phyloP scores from a whole-genome alignment of 2,888 invertebrate genomes.

The Brassicogethes aeneus region DNA sequence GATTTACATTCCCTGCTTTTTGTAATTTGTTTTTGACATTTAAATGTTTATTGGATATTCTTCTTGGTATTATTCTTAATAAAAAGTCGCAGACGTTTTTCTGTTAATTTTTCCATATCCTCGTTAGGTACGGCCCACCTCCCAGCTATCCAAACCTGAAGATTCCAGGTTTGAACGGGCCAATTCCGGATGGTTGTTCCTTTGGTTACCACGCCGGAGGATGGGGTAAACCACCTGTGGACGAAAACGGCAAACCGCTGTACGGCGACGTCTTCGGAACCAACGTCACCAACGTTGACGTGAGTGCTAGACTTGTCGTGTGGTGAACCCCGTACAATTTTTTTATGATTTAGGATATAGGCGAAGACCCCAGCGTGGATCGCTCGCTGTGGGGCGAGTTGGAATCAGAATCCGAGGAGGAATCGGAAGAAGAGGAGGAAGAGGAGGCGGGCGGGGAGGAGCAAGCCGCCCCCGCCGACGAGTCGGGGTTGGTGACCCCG shows the following conservation, averaged over 20 bases:
- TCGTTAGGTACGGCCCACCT: constrained; percentile 92
- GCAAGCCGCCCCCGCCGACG: constrained; percentile 48
- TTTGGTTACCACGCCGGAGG: constrained; percentile 99
- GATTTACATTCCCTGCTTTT: no score
- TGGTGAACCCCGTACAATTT: no score
- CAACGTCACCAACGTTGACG: constrained; percentile 61
- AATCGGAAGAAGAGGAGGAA: constrained; percentile 59
- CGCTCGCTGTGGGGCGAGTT: constrained; percentile 95
- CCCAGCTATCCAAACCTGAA: constrained; percentile 98
- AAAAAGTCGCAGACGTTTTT: no score
- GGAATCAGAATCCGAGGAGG: constrained; percentile 82
- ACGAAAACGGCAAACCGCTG: constrained; percentile 93
- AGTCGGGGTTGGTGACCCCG: constrained; percentile 84
- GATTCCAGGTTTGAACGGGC: constrained; percentile 95
- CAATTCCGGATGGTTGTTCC: constrained; percentile 94
- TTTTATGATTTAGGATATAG: constrained; percentile 53
- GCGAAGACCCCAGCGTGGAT: constrained; percentile 84
- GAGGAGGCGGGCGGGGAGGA: constrained; percentile 56
- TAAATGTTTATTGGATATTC: no score
- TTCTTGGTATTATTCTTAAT: no score
- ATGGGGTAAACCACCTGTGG: constrained; percentile 99
- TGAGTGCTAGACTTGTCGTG: no score
- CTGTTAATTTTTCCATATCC: no score
- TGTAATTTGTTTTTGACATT: no score
- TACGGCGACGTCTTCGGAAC: constrained; percentile 99